These are phyloP conservation scores for Lithophane socia DNA, from an alignment of 2,888 invertebrate species.

Conservation along the genomic window DNA sequence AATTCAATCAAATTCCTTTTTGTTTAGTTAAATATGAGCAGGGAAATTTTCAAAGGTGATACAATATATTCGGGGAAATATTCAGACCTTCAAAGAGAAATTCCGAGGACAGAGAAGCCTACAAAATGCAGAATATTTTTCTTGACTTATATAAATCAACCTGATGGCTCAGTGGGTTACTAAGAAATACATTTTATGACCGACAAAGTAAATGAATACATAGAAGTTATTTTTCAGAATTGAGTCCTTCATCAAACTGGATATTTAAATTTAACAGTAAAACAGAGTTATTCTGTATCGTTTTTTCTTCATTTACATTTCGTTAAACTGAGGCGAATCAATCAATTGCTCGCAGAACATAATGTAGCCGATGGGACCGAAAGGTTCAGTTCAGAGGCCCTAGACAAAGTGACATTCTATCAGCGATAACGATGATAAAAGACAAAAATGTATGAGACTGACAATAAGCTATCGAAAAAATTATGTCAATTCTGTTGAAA, in stretches of 20 bases:
- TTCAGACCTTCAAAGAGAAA: background rate
- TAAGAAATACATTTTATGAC: background rate
- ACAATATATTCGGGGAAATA: constrained; percentile 14
- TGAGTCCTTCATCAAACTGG: background rate
- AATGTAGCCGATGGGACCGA: too few relatives aligned
- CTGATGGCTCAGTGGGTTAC: background rate
- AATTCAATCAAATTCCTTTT: constrained; percentile 31
- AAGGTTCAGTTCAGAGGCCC: too few relatives aligned
- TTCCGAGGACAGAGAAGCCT: constrained; percentile 12
- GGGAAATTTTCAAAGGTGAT: background rate
- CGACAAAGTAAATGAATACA: background rate
- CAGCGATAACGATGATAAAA: too few relatives aligned
- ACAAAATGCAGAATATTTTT: constrained; percentile 37
- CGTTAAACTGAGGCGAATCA: background rate
- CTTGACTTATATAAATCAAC: background rate
- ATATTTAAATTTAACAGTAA: background rate
- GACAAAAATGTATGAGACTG: too few relatives aligned
- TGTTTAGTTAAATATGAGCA: constrained; percentile 11
- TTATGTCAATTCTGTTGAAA: too few relatives aligned
- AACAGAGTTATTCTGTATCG: background rate
- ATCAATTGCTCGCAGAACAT: too few relatives aligned
- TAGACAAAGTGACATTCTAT: too few relatives aligned
- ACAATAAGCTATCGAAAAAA: too few relatives aligned
- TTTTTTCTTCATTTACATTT: background rate
- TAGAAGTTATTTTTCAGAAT: constrained; percentile 11